These are phyloP conservation scores for Vultur gryphus DNA, from an alignment of 2,797 vertebrate genomes.

Conservation along the genomic window DNA sequence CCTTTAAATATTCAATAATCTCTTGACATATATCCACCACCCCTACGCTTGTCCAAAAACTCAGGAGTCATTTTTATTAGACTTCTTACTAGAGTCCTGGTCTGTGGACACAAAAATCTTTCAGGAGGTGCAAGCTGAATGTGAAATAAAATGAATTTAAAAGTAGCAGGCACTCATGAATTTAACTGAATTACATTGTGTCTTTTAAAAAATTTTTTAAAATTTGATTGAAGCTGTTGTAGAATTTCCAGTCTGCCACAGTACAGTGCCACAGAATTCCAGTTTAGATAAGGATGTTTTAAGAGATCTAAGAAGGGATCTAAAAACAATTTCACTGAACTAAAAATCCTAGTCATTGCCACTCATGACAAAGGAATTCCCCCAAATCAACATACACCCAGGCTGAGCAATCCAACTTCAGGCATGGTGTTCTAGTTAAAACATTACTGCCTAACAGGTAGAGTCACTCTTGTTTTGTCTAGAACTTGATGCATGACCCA, in stretches of 20 bases:
- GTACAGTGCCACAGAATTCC: neutral
- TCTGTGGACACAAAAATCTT: neutral
- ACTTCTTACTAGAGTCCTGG: neutral
- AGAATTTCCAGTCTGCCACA: neutral
- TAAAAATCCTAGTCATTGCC: neutral
- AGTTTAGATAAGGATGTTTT: neutral
- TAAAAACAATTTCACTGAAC: neutral
- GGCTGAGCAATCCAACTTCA: neutral
- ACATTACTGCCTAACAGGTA: neutral
- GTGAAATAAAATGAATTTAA: neutral
- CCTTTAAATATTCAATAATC: neutral
- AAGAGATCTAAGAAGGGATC: neutral
- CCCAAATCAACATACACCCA: neutral
- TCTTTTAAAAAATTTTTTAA: neutral
- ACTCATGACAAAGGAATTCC: neutral
- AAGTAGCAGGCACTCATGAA: neutral
- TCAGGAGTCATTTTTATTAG: neutral
- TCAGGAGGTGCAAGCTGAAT: neutral
- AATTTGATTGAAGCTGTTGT: neutral
- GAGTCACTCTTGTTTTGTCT: neutral
- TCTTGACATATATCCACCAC: neutral
- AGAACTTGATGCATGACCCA: neutral
- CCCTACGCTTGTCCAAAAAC: neutral
- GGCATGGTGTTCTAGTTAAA: neutral
- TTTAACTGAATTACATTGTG: neutral